Evolutionary conservation across 2,113 vertebrate genomes (phyloP), one percentile per base, ranked within the genome.

Genomic region (Dascyllus trimaculatus): DNA sequence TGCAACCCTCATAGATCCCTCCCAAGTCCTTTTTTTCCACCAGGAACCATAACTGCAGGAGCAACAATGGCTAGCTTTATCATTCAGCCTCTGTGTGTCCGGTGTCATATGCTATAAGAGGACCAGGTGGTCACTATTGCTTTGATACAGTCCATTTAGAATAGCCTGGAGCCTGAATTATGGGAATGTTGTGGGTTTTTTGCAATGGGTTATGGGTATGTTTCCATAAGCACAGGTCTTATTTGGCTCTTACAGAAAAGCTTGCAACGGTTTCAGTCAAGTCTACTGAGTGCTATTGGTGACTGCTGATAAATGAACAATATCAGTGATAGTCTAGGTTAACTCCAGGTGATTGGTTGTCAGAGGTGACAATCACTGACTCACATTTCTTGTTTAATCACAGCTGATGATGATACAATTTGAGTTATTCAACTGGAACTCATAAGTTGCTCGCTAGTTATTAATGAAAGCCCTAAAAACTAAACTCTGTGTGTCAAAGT

Each of bases 11-110:
- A 25, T 67, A 71, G 64, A 71, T 67, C 58, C 75, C 84, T 58
- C 63, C 62, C 57, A 26, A 59, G 48, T 75, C 22, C 38, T 45
- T 76, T 67, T 67, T 75, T 61, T 35, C 76, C 67, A 60, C 22
- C 49, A 70, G 68, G 80, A 85, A 57, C 82, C 26, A 49, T 48
- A 78, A 76, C 52, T n/a, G 22, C 29, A 64, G 62, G 61, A 13
- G 10, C 24, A 89, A 91, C 88, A 90, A 88, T 84, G 35, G 79
- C 53, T 2, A 15, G 58, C 78, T 61, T 86, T 88, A 88, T 90
- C 70, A 79, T 54, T 38, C 59, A 61, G 67, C 70, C 58, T 80
- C 48, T 53, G 61, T 72, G 74, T 24, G 67, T 89, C 88, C 84
- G 82, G 73, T 71, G 73, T 81, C 78, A 18, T 69, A 46, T 69